Evolutionary conservation across 2,888 invertebrate species (phyloP), one percentile per base, ranked within the genome.

Genomic region (Ariolimax columbianus): DNA sequence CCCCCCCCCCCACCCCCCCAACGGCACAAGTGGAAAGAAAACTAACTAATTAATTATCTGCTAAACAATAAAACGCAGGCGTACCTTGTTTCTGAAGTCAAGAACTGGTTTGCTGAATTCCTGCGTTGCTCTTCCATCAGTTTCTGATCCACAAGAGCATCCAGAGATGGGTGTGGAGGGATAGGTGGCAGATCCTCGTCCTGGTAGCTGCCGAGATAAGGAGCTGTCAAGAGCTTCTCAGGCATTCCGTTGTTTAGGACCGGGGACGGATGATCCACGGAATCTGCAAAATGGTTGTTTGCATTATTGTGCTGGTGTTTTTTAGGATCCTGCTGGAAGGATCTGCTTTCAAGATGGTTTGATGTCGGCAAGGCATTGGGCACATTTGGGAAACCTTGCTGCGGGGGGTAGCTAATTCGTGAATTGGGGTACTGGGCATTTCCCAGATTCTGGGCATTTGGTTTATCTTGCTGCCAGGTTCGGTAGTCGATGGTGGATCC

Each of bases 131-230:
- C 89, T 73, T 90, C 90, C 33, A 91, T 89, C 36, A 92, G 96
- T 66, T 97, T 94, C 0, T 97, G 97, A 94, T 97, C 91, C 30
- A 89, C 72, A 47, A 89, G 82, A 66, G 89, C 89, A 77, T 92
- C 91, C 23, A 88, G 87, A 3, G 87, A 51, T 96, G 19, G 97
- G 96, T 92, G 92, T 19, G 93, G 93, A 4, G 93, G 93, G n/a
- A 93, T 89, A 40, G 92, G 91, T 47, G 91, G 92, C 33, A 89
- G 87, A 43, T 90, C 90, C 70, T 92, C 73, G 14, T 88, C n/a
- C 11, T 88, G 88, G 30, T 89, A 73, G 40, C 90, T 89, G 30
- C 94, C 94, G 66, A 94, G 94, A n/a, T 94, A 94, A n/a, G 92
- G 92, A 23, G 90, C 94, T 47, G 47, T 17, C 84, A 88, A 94